phyloP scores from a whole-genome alignment of 2,888 invertebrate species.

The Aplocera efformata region DNA sequence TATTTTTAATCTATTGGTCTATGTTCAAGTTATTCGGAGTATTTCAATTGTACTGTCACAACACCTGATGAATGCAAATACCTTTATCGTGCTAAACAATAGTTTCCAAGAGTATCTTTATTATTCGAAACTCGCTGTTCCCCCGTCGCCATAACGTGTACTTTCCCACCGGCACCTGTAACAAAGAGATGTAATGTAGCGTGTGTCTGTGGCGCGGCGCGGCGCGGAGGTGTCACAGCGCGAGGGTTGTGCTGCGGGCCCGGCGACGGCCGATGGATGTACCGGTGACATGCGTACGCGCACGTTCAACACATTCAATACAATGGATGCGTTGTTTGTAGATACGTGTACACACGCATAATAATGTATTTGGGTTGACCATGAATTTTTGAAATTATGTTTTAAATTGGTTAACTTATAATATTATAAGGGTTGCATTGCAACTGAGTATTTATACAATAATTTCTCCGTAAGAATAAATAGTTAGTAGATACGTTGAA shows the following conservation, averaged over 20 bases:
- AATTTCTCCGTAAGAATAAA: too few species aligned
- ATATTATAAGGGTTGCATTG: too few species aligned
- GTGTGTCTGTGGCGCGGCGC: neutral
- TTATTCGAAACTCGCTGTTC: constrained; percentile 1
- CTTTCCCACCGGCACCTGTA: constrained; percentile 16
- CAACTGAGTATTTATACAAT: too few species aligned
- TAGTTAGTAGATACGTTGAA: too few species aligned
- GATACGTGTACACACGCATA: neutral
- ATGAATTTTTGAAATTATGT: too few species aligned
- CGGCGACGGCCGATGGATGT: constrained; percentile 21
- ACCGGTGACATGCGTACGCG: constrained; percentile 9
- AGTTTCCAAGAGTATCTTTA: constrained; percentile 2
- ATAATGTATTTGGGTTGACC: neutral
- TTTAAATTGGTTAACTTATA: too few species aligned
- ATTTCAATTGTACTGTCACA: too few species aligned
- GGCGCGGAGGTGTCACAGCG: constrained; percentile 16
- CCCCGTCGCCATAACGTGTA: neutral
- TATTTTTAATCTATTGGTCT: too few species aligned
- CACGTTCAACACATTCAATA: neutral
- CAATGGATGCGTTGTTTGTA: constrained; percentile 11
- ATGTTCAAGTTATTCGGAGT: too few species aligned
- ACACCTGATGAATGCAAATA: too few species aligned
- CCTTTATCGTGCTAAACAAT: neutral
- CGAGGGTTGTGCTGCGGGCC: constrained; percentile 12
- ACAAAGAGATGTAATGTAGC: constrained; percentile 13